Percentiles rank a stretch among this genome's conserved stretches.
These are phyloP conservation scores for Tricholaema leucomelas DNA, from an alignment of 2,113 vertebrate genomes.

Conservation along the genomic window DNA sequence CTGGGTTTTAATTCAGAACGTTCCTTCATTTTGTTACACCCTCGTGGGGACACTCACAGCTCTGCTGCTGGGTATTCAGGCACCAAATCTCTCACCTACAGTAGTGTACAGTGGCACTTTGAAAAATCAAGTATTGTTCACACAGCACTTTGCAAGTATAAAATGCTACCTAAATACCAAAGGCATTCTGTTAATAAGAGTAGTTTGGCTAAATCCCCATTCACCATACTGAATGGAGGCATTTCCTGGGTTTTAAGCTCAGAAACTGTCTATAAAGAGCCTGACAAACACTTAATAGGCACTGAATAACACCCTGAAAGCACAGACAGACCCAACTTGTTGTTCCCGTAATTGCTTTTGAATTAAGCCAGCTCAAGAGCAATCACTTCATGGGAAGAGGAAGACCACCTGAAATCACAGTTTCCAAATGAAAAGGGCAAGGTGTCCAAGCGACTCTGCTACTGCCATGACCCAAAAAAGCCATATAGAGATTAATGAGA, in stretches of 20 bases:
- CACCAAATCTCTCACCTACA: neutral
- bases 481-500: neutral
- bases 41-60: neutral
- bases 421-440: neutral
- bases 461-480: neutral
- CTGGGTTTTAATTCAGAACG: neutral
- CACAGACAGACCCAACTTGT: neutral
- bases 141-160: neutral
- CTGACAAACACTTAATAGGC: neutral
- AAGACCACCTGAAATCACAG: neutral
- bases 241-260: neutral
- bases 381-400: neutral
- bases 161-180: conserved; percentile 2
- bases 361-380: neutral
- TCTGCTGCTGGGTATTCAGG: neutral
- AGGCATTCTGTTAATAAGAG: neutral
- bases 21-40: neutral
- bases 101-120: neutral
- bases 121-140: conserved; percentile 17
- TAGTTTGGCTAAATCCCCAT: neutral
- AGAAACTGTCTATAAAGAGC: neutral
- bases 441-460: neutral
- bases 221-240: neutral
- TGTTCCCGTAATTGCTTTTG: neutral
- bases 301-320: neutral